Evolutionary conservation across 2,888 invertebrate species (phyloP), one percentile per base, ranked within the genome.

Genomic region (Drosophila affinis): DNA sequence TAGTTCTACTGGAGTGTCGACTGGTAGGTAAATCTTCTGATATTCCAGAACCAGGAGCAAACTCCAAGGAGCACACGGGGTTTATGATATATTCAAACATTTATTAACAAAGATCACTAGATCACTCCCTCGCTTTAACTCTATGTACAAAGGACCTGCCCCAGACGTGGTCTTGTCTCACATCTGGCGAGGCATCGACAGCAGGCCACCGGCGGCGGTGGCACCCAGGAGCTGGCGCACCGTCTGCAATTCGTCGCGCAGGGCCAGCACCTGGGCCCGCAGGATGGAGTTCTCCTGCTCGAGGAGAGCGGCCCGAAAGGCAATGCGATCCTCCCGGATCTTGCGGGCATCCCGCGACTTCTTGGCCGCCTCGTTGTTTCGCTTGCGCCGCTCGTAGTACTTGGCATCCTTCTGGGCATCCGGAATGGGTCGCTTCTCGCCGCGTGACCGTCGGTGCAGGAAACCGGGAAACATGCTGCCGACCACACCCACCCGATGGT

Each of bases 311-410:
- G 97, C 97, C 57, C 96, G 94, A 89, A 97, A 94, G 0, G 97
- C 97, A 80, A 97, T 95, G 95, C 97, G 96, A 91, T 98, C 98
- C 90, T 98, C 98, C 32, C 98, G 93, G 55, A 96, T 94, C 91
- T 97, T 95, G 27, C 98, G 93, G 0, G 97, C 97, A 91, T 98
- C 98, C 32, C 98, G 92, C 0, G 97, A 97, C 91, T 98, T 98
- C 92, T 98, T 98, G 0, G 98, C 98, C 0, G 98, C 98, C 90
- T 96, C 95, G 91, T 98, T 98, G 91, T 98, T 98, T 9, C 97
- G 93, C 88, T 96, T 95, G 68, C 98, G 93, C 51, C 97, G 93
- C 91, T 98, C 98, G 91, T 95, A 98, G 91, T 98, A 98, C 91
- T 97, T 97, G 71, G 96, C 96, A 86, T 98, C 98, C 89, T 98